These are phyloP conservation scores for Argyresthia goedartella DNA, from an alignment of 2,888 invertebrate species.

Conservation along the genomic window DNA sequence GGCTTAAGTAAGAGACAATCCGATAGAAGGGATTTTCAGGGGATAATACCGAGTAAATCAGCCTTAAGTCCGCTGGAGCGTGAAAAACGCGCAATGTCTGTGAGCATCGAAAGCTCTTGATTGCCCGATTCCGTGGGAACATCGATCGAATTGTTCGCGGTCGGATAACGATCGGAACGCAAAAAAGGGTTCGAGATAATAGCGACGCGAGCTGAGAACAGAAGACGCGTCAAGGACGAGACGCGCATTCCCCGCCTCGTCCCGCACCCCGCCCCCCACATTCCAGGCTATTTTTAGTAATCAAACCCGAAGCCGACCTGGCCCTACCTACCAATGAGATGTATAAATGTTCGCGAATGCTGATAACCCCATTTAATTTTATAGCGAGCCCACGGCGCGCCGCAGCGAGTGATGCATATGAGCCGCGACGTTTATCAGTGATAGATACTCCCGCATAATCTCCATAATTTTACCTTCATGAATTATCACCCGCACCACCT, in stretches of 20 bases:
- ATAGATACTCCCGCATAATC: background rate
- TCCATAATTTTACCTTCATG: background rate
- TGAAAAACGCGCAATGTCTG: slow-evolving; percentile 50
- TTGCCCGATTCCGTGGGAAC: slow-evolving; percentile 54
- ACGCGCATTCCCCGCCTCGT: slow-evolving; percentile 25
- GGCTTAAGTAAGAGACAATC: slow-evolving; percentile 19
- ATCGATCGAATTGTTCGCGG: slow-evolving; percentile 53
- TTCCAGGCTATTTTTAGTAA: slow-evolving; percentile 60
- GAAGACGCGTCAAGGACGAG: slow-evolving; percentile 14
- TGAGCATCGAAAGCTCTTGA: slow-evolving; percentile 44
- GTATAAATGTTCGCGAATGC: slow-evolving; percentile 37
- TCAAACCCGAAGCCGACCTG: slow-evolving; percentile 47
- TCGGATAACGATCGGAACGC: slow-evolving; percentile 61
- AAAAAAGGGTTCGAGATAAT: slow-evolving; percentile 65
- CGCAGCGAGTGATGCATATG: slow-evolving; percentile 5
- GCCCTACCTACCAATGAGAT: slow-evolving; percentile 20
- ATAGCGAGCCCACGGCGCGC: slow-evolving; percentile 24
- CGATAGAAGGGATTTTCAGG: slow-evolving; percentile 1
- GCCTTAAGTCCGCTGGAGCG: slow-evolving; percentile 18
- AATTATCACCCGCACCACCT: background rate
- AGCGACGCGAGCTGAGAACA: slow-evolving; percentile 38
- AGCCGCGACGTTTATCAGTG: background rate
- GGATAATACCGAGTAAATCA: background rate
- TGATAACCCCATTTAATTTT: slow-evolving; percentile 26
- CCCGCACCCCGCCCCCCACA: slow-evolving; percentile 38